phyloP scores from a whole-genome alignment of 2,888 invertebrate genomes.

The Diadegma fenestrale region DNA sequence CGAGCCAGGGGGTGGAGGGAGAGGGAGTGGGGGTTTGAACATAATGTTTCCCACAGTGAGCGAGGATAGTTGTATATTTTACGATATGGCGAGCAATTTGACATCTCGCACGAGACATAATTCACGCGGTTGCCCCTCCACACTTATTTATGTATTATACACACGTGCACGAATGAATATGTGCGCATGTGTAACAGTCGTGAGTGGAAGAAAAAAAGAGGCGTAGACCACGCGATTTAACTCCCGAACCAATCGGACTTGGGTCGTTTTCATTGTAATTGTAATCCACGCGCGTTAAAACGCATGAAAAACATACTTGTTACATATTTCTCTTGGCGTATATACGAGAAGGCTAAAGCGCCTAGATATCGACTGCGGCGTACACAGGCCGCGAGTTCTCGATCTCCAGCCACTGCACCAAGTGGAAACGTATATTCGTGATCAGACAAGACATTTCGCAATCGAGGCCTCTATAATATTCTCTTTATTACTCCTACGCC shows the following conservation, averaged over 20 bases:
- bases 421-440: slow-evolving; percentile 23
- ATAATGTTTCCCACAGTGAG: slow-evolving; percentile 85
- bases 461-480: slow-evolving; percentile 15
- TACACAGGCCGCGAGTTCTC: slow-evolving; percentile 14
- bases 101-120: slow-evolving; percentile 85
- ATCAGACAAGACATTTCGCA: slow-evolving; percentile 29
- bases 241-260: slow-evolving; percentile 9
- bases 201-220: neutral
- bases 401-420: slow-evolving; percentile 11
- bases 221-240: slow-evolving; percentile 5
- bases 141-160: slow-evolving; percentile 44
- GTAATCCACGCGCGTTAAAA: neutral
- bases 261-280: slow-evolving; percentile 1
- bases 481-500: slow-evolving; percentile 16
- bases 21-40: slow-evolving; percentile 74
- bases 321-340: slow-evolving; percentile 49
- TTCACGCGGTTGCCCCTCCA: slow-evolving; percentile 79
- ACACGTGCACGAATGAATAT: slow-evolving; percentile 70
- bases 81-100: slow-evolving; percentile 85
- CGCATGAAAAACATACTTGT: slow-evolving; percentile 25
- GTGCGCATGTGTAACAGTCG: slow-evolving; percentile 52
- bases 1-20: slow-evolving; percentile 50
- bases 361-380: slow-evolving; percentile 41
- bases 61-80: slow-evolving; percentile 85
- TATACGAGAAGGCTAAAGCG: slow-evolving; percentile 6